Base-by-base conservation (phyloP, 2,888 invertebrate species). In the Phlogophora meticulosa region DNA sequence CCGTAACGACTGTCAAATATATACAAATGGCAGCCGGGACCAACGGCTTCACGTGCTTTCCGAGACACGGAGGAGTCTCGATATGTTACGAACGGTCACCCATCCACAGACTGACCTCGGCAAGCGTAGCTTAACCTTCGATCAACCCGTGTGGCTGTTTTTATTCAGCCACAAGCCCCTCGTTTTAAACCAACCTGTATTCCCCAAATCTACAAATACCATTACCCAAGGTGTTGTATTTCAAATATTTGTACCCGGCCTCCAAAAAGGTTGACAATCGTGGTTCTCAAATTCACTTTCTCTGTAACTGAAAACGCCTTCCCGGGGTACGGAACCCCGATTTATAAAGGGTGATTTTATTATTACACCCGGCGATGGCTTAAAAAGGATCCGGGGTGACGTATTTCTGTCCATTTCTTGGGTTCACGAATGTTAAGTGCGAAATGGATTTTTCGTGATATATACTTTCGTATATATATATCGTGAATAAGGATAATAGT, bases 261-360 rank as follows among this genome's bases (percentile, higher is more conserved):
- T 57, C 53, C 48, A 51, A 42, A 75, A 62, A 68, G 59, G 65
- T 62, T 61, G 76, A 62, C 51, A 55, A 60, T 40, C 49, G n/a
- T 60, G 34, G 9, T 17, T 38, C 22, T 28, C 53, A 76, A 78
- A 76, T 57, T 78, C 72, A 62, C 53, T 76, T 80, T 78, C 53
- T 62, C 48, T 78, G 79, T 80, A 72, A 78, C 66, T 58, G 51
- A 62, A 71, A 74, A 72, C 66, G 57, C 48, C 34, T 78, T 73
- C 51, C 65, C 43, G 28, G 11, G 61, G 40, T 55, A 38, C 42
- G 57, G 56, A 45, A 55, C 72, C 62, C 52, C 52, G 78, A 58
- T 61, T 68, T 63, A 66, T 60, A 78, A 49, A 56, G 58, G 62
- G 34, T 69, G 69, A 78, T 78, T 81, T 70, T 78, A 72, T 80